Percentiles rank a stretch among this genome's conserved stretches.
phyloP scores from a whole-genome alignment of 2,113 vertebrate genomes.

The Tetrax tetrax region DNA sequence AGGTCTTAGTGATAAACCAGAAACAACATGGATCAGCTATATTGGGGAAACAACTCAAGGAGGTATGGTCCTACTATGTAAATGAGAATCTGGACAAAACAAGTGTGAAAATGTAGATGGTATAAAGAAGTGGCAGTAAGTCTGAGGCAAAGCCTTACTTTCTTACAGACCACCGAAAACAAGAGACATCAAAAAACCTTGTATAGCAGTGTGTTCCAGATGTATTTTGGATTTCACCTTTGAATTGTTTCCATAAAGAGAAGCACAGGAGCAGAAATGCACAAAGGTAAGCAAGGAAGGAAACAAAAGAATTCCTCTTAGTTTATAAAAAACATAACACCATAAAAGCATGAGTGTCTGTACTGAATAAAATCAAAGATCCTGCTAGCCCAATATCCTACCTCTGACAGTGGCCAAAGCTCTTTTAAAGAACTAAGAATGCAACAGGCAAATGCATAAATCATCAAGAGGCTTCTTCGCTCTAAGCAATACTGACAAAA shows the following conservation, averaged over 20 bases:
- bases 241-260: not conserved
- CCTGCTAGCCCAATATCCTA: not conserved
- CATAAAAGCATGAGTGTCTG: not conserved
- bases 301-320: not conserved
- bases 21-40: not conserved
- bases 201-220: not conserved
- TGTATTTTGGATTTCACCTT: not conserved
- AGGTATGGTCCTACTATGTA: not conserved
- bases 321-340: not conserved
- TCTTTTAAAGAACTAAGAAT: not conserved
- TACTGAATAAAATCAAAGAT: not conserved
- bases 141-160: not conserved
- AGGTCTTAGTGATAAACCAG: not conserved
- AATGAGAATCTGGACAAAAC: not conserved
- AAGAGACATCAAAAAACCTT: not conserved
- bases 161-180: not conserved
- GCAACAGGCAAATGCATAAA: constrained; percentile 11
- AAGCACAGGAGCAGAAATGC: not conserved
- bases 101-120: not conserved
- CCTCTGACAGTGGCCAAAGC: not conserved
- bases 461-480: not conserved
- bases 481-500: constrained; percentile 4
- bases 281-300: not conserved
- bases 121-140: not conserved
- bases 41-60: not conserved